Conservation (phyloP, 2,888 invertebrate genomes). For the Agrochola lychnidis region DNA sequence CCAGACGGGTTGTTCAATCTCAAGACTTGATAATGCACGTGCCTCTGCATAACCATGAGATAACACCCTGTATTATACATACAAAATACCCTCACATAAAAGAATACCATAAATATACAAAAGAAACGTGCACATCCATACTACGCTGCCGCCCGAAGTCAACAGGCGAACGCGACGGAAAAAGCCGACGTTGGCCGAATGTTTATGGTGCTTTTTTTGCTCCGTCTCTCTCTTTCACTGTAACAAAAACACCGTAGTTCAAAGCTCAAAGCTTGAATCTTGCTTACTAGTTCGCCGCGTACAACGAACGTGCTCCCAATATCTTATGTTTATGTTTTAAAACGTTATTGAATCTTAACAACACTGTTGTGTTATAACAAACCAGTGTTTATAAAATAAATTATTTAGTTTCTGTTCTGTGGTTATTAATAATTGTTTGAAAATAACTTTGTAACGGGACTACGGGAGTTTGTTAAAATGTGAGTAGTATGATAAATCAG, state of each 20-base stretch:
- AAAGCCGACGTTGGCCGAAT: slow-evolving; percentile 83
- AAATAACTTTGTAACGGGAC: slow-evolving; percentile 60
- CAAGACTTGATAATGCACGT: slow-evolving; percentile 42
- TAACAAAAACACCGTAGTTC: slow-evolving; percentile 80
- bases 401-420: slow-evolving; percentile 67
- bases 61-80: slow-evolving; percentile 7
- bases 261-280: slow-evolving; percentile 78
- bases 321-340: slow-evolving; percentile 67
- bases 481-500: slow-evolving; percentile 61
- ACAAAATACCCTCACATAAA: slow-evolving; percentile 26
- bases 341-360: slow-evolving; percentile 76
- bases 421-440: slow-evolving; percentile 68
- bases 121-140: slow-evolving; percentile 68
- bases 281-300: slow-evolving; percentile 70
- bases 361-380: slow-evolving; percentile 80
- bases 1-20: slow-evolving; percentile 36
- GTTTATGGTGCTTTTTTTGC: slow-evolving; percentile 84
- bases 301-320: slow-evolving; percentile 66
- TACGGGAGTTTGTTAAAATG: slow-evolving; percentile 67
- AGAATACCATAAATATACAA: slow-evolving; percentile 21
- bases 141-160: slow-evolving; percentile 74
- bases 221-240: slow-evolving; percentile 82
- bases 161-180: slow-evolving; percentile 74
- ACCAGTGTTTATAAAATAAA: slow-evolving; percentile 70
- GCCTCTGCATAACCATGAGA: slow-evolving; percentile 49